phyloP scores from a whole-genome alignment of 2,113 vertebrate species.

The Pollachius pollachius region DNA sequence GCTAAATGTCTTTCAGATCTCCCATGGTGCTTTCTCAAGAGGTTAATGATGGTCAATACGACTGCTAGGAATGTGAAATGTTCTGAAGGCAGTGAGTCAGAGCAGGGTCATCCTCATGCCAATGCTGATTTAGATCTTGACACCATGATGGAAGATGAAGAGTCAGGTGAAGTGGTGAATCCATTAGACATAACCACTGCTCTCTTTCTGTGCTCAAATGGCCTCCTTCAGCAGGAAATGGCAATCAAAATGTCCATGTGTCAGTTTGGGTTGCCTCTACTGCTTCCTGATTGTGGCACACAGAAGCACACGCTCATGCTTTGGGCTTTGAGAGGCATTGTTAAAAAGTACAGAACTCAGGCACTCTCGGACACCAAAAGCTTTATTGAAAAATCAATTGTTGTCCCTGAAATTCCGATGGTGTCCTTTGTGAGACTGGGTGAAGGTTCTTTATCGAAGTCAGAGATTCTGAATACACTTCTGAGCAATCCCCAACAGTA shows the following conservation, averaged over 20 bases:
- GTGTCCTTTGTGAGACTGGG: slow-evolving; percentile 79
- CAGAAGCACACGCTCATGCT: slow-evolving; percentile 67
- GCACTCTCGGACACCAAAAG: slow-evolving; percentile 36
- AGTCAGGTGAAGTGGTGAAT: slow-evolving; percentile 31
- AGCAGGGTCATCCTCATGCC: neutral
- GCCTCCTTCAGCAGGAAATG: slow-evolving; percentile 70
- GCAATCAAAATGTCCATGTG: slow-evolving; percentile 76
- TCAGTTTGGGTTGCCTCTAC: slow-evolving; percentile 76
- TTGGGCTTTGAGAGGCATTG: slow-evolving; percentile 70
- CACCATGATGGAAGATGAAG: neutral
- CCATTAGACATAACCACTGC: slow-evolving; percentile 76
- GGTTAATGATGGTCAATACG: slow-evolving; percentile 64
- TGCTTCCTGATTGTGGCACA: slow-evolving; percentile 68
- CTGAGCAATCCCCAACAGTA: slow-evolving; percentile 67
- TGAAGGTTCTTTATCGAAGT: slow-evolving; percentile 75
- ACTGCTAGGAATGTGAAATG: slow-evolving; percentile 50
- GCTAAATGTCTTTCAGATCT: slow-evolving; percentile 35
- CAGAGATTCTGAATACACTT: slow-evolving; percentile 70
- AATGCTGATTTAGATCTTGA: slow-evolving; percentile 7
- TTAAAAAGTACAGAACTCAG: slow-evolving; percentile 58
- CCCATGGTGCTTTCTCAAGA: slow-evolving; percentile 60
- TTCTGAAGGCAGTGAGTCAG: neutral
- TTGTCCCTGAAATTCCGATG: slow-evolving; percentile 54
- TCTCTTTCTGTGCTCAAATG: slow-evolving; percentile 73
- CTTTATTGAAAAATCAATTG: slow-evolving; percentile 59